Conservation (phyloP, 1,140 invertebrate species). For the Dryas iulia region DNA sequence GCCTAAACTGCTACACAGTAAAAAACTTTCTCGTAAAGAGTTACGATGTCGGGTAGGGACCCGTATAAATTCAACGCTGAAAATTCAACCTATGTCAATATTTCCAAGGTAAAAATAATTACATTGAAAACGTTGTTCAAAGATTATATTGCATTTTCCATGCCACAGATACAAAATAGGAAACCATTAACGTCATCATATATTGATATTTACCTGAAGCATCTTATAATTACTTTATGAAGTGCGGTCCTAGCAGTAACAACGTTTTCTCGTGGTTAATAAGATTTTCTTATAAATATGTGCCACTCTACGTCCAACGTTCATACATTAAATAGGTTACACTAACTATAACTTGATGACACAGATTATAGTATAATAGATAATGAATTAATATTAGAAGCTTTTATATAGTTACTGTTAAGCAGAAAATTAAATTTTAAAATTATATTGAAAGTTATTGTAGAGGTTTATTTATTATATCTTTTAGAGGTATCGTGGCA, state of each 20-base stretch:
- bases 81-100: too few species aligned
- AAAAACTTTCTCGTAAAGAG: too few species aligned
- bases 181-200: neutral
- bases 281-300: neutral
- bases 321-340: neutral
- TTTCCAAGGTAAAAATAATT: too few species aligned
- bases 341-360: neutral
- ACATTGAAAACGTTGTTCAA: too few species aligned
- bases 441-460: neutral
- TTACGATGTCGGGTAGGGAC: too few species aligned
- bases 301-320: neutral
- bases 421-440: neutral
- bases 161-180: constrained; percentile 1
- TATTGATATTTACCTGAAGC: constrained; percentile 12
- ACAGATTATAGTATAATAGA: neutral
- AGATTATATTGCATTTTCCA: too few species aligned
- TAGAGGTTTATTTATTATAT: too few species aligned
- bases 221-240: constrained; percentile 14
- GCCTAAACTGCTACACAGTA: too few species aligned
- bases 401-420: neutral
- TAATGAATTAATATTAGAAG: neutral
- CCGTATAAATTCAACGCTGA: too few species aligned
- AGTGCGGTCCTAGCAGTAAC: constrained; percentile 3
- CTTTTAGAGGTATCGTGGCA: too few species aligned
- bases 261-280: constrained; percentile 1